Conservation (phyloP, 2,113 vertebrate genomes). For the Ceyx melanurus region DNA sequence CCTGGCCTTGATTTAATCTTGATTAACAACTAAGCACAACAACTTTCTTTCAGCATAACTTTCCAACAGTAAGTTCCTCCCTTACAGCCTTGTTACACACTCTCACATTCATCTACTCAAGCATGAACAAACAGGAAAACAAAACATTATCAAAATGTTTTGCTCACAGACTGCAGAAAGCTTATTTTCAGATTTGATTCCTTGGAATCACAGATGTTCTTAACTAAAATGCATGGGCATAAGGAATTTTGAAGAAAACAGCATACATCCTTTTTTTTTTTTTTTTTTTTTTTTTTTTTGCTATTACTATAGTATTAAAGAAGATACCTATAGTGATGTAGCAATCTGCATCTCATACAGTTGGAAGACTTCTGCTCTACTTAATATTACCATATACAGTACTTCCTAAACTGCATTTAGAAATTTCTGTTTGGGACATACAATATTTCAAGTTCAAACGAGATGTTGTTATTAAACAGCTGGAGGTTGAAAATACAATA, state of each 20-base stretch:
- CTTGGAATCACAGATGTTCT: neutral
- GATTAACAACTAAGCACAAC: neutral
- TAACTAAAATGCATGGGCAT: neutral
- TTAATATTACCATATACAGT: neutral
- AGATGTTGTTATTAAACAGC: neutral
- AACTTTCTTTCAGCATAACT: neutral
- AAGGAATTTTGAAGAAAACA: neutral
- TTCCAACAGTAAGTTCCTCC: neutral
- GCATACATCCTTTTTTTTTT: neutral
- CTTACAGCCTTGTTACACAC: neutral
- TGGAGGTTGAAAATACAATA: neutral
- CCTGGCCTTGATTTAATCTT: neutral
- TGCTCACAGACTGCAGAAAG: neutral
- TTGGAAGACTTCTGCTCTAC: neutral
- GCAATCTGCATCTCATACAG: neutral
- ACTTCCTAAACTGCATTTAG: conserved; percentile 22
- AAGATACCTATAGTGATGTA: neutral
- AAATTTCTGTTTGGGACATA: neutral
- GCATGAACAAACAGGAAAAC: conserved; percentile 1
- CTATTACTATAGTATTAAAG: neutral
- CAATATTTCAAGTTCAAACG: neutral
- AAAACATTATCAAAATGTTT: neutral
- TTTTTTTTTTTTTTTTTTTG: neutral
- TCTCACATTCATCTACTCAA: neutral
- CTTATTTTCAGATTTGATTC: conserved; percentile 14